phyloP scores from a whole-genome alignment of 2,888 invertebrate species.

The Eristalinus sepulchralis region DNA sequence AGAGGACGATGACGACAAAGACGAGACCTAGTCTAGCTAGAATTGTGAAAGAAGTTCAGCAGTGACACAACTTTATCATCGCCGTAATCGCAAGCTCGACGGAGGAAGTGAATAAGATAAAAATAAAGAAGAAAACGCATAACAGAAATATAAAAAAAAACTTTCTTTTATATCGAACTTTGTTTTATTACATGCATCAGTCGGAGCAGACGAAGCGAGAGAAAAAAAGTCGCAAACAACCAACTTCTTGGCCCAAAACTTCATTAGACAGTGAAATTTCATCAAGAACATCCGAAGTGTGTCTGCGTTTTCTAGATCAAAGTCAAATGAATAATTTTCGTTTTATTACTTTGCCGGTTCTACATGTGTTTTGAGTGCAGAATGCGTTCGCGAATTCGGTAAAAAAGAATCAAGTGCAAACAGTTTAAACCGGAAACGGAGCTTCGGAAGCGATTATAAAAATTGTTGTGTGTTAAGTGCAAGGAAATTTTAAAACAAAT shows the following conservation, averaged over 20 bases:
- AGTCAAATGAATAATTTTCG: slow-evolving; percentile 60
- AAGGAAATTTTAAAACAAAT: not conserved
- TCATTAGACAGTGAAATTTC: slow-evolving; percentile 64
- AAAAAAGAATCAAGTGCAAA: slow-evolving; percentile 5
- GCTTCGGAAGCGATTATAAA: not conserved
- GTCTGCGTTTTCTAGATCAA: slow-evolving; percentile 65
- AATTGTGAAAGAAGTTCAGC: slow-evolving; percentile 57
- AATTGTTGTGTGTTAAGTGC: not conserved
- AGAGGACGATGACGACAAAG: slow-evolving; percentile 20
- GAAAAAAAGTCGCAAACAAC: slow-evolving; percentile 47
- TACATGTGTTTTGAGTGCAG: slow-evolving; percentile 9
- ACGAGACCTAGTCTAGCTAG: slow-evolving; percentile 30
- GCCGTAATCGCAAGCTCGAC: slow-evolving; percentile 52
- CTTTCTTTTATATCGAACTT: slow-evolving; percentile 32
- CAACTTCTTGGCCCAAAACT: slow-evolving; percentile 60
- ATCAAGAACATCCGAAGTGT: slow-evolving; percentile 46
- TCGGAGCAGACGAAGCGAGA: not conserved
- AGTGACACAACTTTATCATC: slow-evolving; percentile 62
- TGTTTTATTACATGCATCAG: slow-evolving; percentile 44
- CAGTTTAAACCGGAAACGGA: not conserved
- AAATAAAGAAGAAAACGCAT: slow-evolving; percentile 9
- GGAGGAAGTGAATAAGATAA: slow-evolving; percentile 10
- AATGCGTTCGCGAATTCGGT: not conserved
- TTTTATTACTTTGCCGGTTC: slow-evolving; percentile 57
- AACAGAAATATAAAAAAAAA: slow-evolving; percentile 48